These are phyloP conservation scores for Thinocorus orbignyianus DNA, from an alignment of 2,113 vertebrate genomes.

Conservation along the genomic window DNA sequence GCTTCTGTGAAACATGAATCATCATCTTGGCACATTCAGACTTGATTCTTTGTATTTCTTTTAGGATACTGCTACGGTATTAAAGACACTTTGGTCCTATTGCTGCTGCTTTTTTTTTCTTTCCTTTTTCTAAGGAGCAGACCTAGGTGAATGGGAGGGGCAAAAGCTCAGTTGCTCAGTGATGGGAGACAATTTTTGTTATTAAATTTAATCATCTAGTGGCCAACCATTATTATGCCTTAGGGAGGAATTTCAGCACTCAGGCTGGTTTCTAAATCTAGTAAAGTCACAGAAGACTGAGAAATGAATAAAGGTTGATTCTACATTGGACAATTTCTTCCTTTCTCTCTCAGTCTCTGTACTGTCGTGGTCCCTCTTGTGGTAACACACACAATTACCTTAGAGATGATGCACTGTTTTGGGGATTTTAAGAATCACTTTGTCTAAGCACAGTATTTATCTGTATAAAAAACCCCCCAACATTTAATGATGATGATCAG, in stretches of 20 bases:
- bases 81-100: background rate
- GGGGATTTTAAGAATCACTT: background rate
- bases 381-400: background rate
- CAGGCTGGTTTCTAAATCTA: background rate
- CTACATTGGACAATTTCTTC: background rate
- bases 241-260: background rate
- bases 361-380: background rate
- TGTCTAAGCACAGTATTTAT: background rate
- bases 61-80: background rate
- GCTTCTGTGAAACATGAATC: background rate
- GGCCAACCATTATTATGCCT: background rate
- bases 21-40: background rate
- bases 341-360: background rate
- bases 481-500: background rate
- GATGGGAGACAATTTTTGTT: background rate
- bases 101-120: rapidly evolving
- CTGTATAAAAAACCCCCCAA: background rate
- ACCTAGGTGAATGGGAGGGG: background rate
- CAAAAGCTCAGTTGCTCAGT: background rate
- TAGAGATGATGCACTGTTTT: rapidly evolving
- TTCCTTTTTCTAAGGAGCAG: background rate
- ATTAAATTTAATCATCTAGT: background rate
- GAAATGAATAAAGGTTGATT: background rate
- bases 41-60: background rate
- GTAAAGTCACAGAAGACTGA: background rate